Conservation (phyloP, 2,888 invertebrate species). For the Thumatha senex region DNA sequence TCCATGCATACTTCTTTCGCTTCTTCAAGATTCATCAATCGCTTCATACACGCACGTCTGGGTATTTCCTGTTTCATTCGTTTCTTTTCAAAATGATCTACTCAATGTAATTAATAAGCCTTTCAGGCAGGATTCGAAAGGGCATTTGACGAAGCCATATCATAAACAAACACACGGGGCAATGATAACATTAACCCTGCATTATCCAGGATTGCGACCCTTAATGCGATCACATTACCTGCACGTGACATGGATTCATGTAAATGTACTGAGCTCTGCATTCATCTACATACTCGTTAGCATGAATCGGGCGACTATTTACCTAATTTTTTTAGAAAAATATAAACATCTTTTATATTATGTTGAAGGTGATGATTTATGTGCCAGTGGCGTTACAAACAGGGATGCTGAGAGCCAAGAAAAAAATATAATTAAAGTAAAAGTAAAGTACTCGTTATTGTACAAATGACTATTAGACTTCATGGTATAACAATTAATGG, state of each 20-base stretch:
- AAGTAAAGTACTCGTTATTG: too few species aligned
- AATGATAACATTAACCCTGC: constrained; percentile 9
- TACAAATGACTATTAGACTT: too few species aligned
- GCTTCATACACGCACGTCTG: too few species aligned
- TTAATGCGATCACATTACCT: constrained; percentile 12
- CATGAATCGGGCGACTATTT: neutral
- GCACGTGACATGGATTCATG: constrained; percentile 10
- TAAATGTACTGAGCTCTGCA: neutral
- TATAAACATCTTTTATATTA: neutral
- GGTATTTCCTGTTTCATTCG: too few species aligned
- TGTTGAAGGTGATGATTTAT: too few species aligned
- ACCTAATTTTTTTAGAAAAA: neutral
- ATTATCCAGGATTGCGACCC: constrained; percentile 14
- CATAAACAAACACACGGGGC: constrained; percentile 5
- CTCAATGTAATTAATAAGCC: neutral
- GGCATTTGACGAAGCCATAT: constrained; percentile 7
- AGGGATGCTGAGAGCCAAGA: too few species aligned
- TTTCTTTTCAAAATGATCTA: neutral
- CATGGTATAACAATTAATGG: too few species aligned
- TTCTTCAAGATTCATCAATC: too few species aligned
- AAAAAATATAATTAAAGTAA: too few species aligned
- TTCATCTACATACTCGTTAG: neutral
- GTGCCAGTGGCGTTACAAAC: too few species aligned
- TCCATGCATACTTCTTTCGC: too few species aligned
- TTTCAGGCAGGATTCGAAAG: neutral